phyloP scores from a whole-genome alignment of 2,113 vertebrate genomes.

The Chamaea fasciata region DNA sequence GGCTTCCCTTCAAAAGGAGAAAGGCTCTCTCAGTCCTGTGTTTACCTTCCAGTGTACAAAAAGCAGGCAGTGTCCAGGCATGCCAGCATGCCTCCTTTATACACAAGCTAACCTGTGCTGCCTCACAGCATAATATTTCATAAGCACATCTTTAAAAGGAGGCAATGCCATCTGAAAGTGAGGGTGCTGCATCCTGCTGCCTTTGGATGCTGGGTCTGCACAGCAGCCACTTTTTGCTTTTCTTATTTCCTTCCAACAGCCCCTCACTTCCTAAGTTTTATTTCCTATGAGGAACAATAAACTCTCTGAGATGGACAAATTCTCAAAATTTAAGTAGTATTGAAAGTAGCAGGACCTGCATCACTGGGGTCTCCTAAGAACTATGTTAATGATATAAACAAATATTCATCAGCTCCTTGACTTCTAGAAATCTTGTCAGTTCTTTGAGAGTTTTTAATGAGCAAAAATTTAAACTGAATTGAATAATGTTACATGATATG shows the following conservation, averaged over 20 bases:
- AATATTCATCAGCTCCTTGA: background rate
- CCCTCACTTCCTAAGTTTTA: background rate
- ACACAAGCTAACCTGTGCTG: rapidly evolving
- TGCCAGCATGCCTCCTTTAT: background rate
- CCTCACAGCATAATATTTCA: background rate
- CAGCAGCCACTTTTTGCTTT: background rate
- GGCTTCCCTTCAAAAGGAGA: background rate
- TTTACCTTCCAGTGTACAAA: rapidly evolving
- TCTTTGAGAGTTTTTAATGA: background rate
- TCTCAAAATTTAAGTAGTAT: background rate
- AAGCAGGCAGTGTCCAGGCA: background rate
- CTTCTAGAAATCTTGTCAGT: background rate
- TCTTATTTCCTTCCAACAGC: rapidly evolving
- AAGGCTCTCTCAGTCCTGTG: rapidly evolving
- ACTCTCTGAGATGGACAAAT: background rate
- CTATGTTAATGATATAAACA: background rate
- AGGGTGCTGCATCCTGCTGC: background rate
- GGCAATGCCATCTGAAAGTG: background rate
- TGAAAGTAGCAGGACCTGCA: background rate
- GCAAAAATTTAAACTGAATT: background rate
- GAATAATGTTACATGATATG: background rate
- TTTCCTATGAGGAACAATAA: background rate
- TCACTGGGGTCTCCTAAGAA: background rate
- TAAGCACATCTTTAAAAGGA: background rate
- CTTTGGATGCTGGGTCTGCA: background rate